These are phyloP conservation scores for Aphelocoma coerulescens DNA, from an alignment of 2,113 vertebrate species.

Conservation along the genomic window DNA sequence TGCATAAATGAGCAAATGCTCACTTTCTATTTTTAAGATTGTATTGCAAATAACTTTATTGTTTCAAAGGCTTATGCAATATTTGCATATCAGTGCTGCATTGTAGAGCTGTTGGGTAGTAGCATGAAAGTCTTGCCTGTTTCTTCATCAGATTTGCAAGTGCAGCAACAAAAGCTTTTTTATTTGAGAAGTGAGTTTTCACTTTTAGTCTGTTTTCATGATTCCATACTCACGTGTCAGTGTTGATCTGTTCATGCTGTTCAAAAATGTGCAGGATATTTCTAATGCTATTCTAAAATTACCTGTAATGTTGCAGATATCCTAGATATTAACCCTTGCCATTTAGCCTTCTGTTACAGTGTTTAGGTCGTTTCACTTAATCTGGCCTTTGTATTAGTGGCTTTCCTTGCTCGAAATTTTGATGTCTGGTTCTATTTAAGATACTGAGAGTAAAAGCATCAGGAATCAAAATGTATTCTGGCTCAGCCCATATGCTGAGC, in stretches of 20 bases:
- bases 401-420: not conserved
- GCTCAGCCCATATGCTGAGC: not conserved
- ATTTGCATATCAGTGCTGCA: not conserved
- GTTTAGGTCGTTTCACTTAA: not conserved
- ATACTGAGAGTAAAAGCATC: slow-evolving; percentile 32
- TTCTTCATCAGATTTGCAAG: not conserved
- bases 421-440: not conserved
- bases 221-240: not conserved
- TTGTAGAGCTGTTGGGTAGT: not conserved
- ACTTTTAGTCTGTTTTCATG: not conserved
- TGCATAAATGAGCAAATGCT: not conserved
- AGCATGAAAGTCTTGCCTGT: not conserved
- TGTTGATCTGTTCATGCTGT: not conserved
- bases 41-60: not conserved
- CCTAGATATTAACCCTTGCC: not conserved
- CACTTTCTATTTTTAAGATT: not conserved
- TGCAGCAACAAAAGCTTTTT: not conserved
- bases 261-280: not conserved
- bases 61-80: not conserved
- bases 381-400: not conserved
- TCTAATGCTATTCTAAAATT: not conserved
- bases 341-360: fast-evolving
- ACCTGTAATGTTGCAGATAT: not conserved
- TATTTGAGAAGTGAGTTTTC: not conserved
- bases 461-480: slow-evolving; percentile 26